Evolutionary conservation across 2,888 invertebrate species (phyloP), one percentile per base, ranked within the genome.

Genomic region (Carabus problematicus): DNA sequence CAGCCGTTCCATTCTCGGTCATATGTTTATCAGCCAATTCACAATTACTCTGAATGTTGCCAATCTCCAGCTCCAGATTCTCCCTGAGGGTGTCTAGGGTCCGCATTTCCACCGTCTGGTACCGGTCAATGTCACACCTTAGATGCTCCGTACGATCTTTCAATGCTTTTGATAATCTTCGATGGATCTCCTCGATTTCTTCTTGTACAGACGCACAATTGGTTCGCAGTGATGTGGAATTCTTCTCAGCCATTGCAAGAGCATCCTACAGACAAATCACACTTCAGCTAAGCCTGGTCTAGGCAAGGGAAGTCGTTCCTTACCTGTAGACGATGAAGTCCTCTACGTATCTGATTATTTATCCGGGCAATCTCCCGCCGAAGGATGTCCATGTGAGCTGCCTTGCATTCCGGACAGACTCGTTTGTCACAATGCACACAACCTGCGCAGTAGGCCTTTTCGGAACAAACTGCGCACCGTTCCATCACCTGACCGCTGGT

Each of bases 381-480:
- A 70, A 98, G 84, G 74, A 97, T 96, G 80, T 98, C 97, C 91
- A 96, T 93, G 82, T 98, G 98, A 11, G 96, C 95, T 70, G 92
- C 91, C 82, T 97, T 97, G 84, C 99, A 99, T 79, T 97, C 96
- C 75, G 93, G 91, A 82, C 98, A 99, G 72, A 98, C 92, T 84
- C 96, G 95, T 80, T 97, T 96, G 78, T 98, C 97, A 84, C 99
- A 99, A 82, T 99, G 98, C 29, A 93, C 91, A 82, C 98, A 99
- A 59, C 89, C 85, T 69, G 89, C 89, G 76, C 95, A 91, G 79
- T 95, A 94, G 70, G 94, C 91, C 82, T 97, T 94, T 83, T 96
- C 94, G 66, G 94, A 94, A 84, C 97, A 95, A 56, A 97, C 94
- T 78, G 93, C 93, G 82, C 95, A 96, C 75, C 95, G 86, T 83